Evolutionary conservation across 2,888 invertebrate genomes (phyloP), one percentile per base, ranked within the genome.

Genomic region (Lymantria dispar): DNA sequence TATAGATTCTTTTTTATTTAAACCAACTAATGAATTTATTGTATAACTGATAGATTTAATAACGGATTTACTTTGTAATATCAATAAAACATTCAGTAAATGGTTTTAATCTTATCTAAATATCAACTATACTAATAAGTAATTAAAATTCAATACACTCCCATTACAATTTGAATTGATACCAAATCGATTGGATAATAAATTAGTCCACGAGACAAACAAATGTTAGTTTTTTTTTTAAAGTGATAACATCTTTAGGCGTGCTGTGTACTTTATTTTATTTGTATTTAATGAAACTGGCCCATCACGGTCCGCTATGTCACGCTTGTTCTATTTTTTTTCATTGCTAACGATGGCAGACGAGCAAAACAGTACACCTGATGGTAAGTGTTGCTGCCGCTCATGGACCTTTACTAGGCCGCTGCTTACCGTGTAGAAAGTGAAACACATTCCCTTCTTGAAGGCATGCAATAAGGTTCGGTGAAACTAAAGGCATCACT

Each of bases 151-250:
- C 33, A 10, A 33, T 33, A 33, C 10, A 33, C 33, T 33, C 33
- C 8, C 42, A 50, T 50, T 47, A 47, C 45, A 43, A 11, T 54
- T 47, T 50, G 50, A 42, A 22, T n/a, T 44, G 33, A 50, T 42
- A 54, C 46, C 50, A 47, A 14, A 47, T 54, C 50, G 45, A 54
- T 29, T 50, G 50, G 45, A 47, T 33, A 45, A 48, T 46, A 36
- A 37, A 36, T 41, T 33, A 33, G 8, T 33, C 1, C 33, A 33
- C 33, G 33, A 8, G 33, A 33, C 33, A 33, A 33, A 33, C 33
- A 33, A 33, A 7, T 33, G 33, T 10, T 33, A 33, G 10, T 8
- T 33, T 8, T 33, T 33, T 33, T 33, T 33, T 33, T 33, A 33
- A 33, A 33, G 22, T 22, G 22, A 22, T 3, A 22, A 22, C 22